Conservation (phyloP, 1,140 invertebrate species). For the Macrostomum lignano region DNA sequence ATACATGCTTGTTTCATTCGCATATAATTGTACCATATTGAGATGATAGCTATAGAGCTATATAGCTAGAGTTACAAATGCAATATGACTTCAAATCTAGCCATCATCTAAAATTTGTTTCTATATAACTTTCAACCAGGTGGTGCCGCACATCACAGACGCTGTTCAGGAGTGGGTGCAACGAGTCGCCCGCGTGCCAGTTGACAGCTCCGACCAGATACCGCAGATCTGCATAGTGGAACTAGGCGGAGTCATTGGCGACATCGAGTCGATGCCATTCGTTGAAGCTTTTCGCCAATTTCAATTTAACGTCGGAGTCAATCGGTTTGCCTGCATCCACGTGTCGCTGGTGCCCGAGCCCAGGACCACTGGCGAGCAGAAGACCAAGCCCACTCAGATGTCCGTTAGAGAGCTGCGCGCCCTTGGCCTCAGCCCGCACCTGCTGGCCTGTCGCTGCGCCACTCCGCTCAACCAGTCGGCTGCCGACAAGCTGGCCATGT, state of each 20-base stretch:
- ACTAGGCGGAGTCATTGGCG: conserved; percentile 79
- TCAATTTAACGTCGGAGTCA: conserved; percentile 57
- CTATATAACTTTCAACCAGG: conserved; percentile 32
- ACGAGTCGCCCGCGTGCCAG: conserved; percentile 54
- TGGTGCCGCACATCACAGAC: conserved; percentile 94
- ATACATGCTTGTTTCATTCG: too few species aligned
- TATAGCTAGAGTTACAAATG: too few species aligned
- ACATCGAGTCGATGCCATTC: conserved; percentile 98
- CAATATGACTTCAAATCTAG: too few species aligned
- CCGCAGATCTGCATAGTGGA: conserved; percentile 42
- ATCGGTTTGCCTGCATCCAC: conserved; percentile 80
- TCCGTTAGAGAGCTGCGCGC: conserved; percentile 66
- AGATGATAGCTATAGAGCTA: too few species aligned
- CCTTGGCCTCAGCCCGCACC: conserved; percentile 68
- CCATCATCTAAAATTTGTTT: conserved; percentile 4
- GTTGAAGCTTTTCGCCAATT: conserved; percentile 94
- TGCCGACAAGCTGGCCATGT: conserved; percentile 78
- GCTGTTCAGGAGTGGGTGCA: conserved; percentile 94
- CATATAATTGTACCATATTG: too few species aligned
- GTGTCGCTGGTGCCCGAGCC: conserved; percentile 74
- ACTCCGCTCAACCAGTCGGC: conserved; percentile 46
- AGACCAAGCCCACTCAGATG: conserved; percentile 90
- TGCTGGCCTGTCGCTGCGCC: conserved; percentile 73
- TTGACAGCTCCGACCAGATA: conserved; percentile 32
- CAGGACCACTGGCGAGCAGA: conserved; percentile 63